Percentiles rank a stretch among this genome's conserved stretches.
These are phyloP conservation scores for Archips xylosteana DNA, from an alignment of 2,888 invertebrate species.

Conservation along the genomic window DNA sequence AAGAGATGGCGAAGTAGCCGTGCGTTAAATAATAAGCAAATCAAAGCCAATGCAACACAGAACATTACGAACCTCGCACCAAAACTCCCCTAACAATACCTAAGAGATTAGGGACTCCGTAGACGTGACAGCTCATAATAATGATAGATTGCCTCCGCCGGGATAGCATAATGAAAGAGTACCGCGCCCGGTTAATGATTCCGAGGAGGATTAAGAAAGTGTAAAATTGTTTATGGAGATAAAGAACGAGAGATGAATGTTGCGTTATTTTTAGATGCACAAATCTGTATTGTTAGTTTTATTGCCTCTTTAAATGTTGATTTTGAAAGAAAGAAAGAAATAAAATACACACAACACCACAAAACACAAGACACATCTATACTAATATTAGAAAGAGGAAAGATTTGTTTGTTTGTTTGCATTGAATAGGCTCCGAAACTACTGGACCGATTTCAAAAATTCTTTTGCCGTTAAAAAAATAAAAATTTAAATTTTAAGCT, in stretches of 20 bases:
- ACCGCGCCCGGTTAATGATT: slow-evolving; percentile 10
- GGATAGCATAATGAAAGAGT: slow-evolving; percentile 37
- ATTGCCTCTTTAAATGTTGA: too few relatives aligned
- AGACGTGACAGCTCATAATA: slow-evolving; percentile 30
- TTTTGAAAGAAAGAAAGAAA: too few relatives aligned
- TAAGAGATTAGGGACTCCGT: slow-evolving; percentile 33
- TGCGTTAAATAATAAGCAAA: neutral
- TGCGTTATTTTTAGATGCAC: neutral
- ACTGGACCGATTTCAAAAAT: too few relatives aligned
- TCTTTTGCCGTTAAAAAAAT: too few relatives aligned
- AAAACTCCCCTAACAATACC: slow-evolving; percentile 17
- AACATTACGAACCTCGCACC: neutral
- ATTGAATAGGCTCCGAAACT: too few relatives aligned
- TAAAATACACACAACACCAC: too few relatives aligned
- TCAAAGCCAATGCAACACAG: neutral
- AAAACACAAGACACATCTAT: too few relatives aligned
- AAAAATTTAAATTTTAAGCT: too few relatives aligned
- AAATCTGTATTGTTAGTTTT: neutral
- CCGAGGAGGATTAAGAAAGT: slow-evolving; percentile 26
- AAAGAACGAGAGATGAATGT: neutral
- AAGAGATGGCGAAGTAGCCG: too few relatives aligned
- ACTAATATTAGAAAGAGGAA: too few relatives aligned
- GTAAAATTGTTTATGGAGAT: slow-evolving; percentile 11
- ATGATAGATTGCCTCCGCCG: slow-evolving; percentile 31
- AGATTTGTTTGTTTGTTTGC: too few relatives aligned